Percentiles rank a stretch among this genome's conserved stretches.
phyloP scores from a whole-genome alignment of 2,797 vertebrate species.

The Falco concolor region DNA sequence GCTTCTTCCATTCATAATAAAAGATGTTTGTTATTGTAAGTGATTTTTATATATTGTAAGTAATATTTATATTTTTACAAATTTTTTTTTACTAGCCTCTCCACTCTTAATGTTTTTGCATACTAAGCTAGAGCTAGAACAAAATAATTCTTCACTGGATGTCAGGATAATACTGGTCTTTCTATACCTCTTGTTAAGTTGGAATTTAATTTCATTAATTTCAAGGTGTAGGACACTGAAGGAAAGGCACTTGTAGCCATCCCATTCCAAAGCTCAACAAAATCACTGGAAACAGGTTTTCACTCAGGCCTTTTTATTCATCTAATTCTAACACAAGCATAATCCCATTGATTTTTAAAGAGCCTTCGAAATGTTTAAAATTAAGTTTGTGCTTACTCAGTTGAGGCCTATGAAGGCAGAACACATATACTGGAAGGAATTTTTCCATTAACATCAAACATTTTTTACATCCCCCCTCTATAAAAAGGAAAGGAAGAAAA shows the following conservation, averaged over 20 bases:
- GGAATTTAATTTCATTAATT: neutral
- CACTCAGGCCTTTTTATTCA: neutral
- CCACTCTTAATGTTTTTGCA: neutral
- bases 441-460: slow-evolving; percentile 37
- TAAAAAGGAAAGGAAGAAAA: slow-evolving; percentile 39
- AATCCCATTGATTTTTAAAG: neutral
- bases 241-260: neutral
- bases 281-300: neutral
- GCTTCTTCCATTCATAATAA: neutral
- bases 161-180: neutral
- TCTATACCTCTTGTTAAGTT: neutral
- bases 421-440: slow-evolving; percentile 29
- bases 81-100: neutral
- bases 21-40: neutral
- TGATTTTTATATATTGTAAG: neutral
- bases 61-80: neutral
- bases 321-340: neutral
- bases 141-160: neutral
- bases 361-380: slow-evolving; percentile 26
- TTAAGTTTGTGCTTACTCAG: slow-evolving; percentile 22
- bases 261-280: neutral
- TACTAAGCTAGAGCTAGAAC: neutral
- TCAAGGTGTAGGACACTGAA: neutral
- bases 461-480: neutral
- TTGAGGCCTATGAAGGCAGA: neutral